Percentiles rank a stretch among this genome's conserved stretches.
phyloP scores from a whole-genome alignment of 2,888 invertebrate genomes.

The Leptinotarsa tumamoca region DNA sequence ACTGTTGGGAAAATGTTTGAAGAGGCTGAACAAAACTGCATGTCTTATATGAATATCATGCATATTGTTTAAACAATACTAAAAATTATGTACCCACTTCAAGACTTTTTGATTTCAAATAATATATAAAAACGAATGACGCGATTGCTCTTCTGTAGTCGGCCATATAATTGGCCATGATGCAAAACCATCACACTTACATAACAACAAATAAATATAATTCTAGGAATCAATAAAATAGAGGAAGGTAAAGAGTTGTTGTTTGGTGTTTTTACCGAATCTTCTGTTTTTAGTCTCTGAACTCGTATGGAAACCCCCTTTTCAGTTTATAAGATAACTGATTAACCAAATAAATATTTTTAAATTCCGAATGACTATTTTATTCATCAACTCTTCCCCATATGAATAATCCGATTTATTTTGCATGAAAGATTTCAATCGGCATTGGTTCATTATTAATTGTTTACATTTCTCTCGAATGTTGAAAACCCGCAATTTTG shows the following conservation, averaged over 20 bases:
- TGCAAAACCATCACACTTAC: too few relatives aligned
- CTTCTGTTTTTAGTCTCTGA: background rate
- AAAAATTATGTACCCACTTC: too few relatives aligned
- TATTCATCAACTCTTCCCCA: background rate
- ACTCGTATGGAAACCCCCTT: background rate
- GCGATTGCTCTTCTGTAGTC: too few relatives aligned
- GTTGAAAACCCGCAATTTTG: background rate
- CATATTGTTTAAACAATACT: too few relatives aligned
- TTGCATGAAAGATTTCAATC: background rate
- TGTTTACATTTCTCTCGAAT: conserved; percentile 11
- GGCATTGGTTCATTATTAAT: conserved; percentile 6
- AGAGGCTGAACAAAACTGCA: too few relatives aligned
- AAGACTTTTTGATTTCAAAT: too few relatives aligned
- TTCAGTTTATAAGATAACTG: background rate
- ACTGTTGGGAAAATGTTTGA: too few relatives aligned
- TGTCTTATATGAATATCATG: too few relatives aligned
- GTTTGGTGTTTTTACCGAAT: background rate
- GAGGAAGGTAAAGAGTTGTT: background rate
- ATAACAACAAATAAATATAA: background rate
- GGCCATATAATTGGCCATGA: too few relatives aligned
- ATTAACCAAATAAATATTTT: background rate
- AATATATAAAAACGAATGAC: too few relatives aligned
- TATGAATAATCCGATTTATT: background rate
- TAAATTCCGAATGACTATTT: background rate
- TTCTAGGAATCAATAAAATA: background rate